Percentiles rank a stretch among this genome's conserved stretches.
phyloP scores from a whole-genome alignment of 1,140 invertebrate species.

The Leguminivora glycinivorella region DNA sequence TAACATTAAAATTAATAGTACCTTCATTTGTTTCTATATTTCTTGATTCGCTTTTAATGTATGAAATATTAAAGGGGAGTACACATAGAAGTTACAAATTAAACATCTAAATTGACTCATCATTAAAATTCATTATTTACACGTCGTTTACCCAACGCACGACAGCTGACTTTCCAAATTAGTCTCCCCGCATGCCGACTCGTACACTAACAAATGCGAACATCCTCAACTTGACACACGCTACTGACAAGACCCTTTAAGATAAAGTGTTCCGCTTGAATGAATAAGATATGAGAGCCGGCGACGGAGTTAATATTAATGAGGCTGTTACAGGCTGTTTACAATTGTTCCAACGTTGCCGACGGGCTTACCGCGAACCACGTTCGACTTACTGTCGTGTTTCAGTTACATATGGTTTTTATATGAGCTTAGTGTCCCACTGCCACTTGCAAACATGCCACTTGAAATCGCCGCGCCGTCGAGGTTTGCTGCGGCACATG shows the following conservation, averaged over 20 bases:
- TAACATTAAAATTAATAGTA: too few species aligned
- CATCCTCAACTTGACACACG: slow-evolving; percentile 6
- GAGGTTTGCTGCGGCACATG: too few species aligned
- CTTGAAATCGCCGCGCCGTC: too few species aligned
- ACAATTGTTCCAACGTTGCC: slow-evolving; percentile 37
- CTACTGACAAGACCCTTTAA: slow-evolving; percentile 21
- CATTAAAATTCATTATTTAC: slow-evolving; percentile 1
- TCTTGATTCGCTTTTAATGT: too few species aligned
- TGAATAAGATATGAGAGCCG: slow-evolving; percentile 40
- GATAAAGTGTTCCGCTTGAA: slow-evolving; percentile 36
- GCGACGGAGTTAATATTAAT: slow-evolving; percentile 44
- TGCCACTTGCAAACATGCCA: too few species aligned
- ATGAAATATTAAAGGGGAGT: too few species aligned
- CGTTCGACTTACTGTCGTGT: too few species aligned
- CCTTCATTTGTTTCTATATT: too few species aligned
- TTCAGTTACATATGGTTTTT: too few species aligned
- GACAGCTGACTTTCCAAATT: slow-evolving; percentile 7
- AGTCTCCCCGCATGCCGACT: background rate
- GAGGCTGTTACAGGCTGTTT: slow-evolving; percentile 42
- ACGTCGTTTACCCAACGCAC: background rate
- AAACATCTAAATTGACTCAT: slow-evolving; percentile 17
- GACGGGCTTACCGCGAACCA: too few species aligned
- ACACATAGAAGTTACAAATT: too few species aligned
- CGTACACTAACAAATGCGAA: slow-evolving; percentile 21
- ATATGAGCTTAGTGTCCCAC: too few species aligned